Conservation (phyloP, 2,113 vertebrate genomes). For the Macquaria australasica region DNA sequence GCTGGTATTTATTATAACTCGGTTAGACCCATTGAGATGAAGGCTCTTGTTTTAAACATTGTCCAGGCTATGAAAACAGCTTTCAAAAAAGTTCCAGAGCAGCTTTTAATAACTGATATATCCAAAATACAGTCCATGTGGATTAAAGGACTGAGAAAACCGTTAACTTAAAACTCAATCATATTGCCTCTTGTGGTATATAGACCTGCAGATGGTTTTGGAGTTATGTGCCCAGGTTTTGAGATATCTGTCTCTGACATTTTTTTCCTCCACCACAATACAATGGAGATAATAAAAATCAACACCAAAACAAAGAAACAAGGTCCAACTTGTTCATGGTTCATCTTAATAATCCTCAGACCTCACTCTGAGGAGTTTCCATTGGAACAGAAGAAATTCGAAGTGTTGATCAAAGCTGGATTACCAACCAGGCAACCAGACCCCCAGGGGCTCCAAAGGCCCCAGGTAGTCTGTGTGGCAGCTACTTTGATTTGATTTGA, state of each 20-base stretch:
- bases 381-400: background rate
- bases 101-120: background rate
- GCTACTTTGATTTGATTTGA: background rate
- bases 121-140: conserved; percentile 5
- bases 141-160: background rate
- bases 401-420: background rate
- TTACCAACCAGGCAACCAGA: background rate
- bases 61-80: conserved; percentile 11
- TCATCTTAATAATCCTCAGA: background rate
- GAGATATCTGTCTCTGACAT: background rate
- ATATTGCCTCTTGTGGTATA: background rate
- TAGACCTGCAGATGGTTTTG: background rate
- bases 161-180: background rate
- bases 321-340: background rate
- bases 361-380: background rate
- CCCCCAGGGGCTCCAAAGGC: background rate
- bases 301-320: background rate
- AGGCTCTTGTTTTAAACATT: conserved; percentile 24
- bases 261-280: background rate
- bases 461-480: background rate
- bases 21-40: conserved; percentile 5
- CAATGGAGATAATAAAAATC: background rate
- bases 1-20: conserved; percentile 29
- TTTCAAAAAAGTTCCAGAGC: background rate
- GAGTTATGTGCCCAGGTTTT: background rate